phyloP scores from a whole-genome alignment of 1,140 invertebrate genomes.

The Hycleus cichorii region DNA sequence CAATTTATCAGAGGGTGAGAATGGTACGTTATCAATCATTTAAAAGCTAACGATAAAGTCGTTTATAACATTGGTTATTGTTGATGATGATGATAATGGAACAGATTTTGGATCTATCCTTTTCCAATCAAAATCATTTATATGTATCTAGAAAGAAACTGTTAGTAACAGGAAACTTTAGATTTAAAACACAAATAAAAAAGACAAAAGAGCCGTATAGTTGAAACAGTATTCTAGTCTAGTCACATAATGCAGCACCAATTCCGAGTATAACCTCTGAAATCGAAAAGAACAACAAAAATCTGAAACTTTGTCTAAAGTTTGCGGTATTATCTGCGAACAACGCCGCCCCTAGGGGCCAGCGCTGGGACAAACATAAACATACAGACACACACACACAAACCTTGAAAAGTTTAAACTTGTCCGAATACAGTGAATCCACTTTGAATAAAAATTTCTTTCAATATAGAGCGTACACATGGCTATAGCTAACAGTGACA shows the following conservation, averaged over 20 bases:
- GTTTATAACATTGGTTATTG: background rate
- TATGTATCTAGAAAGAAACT: background rate
- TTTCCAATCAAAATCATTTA: background rate
- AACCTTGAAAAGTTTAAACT: slow-evolving; percentile 3
- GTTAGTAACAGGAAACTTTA: background rate
- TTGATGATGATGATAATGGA: background rate
- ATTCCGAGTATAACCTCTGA: slow-evolving; percentile 18
- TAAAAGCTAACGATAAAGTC: background rate
- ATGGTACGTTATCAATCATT: background rate
- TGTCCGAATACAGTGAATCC: slow-evolving; percentile 8
- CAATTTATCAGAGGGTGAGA: slow-evolving; percentile 1
- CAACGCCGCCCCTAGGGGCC: slow-evolving; percentile 19
- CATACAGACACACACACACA: background rate
- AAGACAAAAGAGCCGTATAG: slow-evolving; percentile 8
- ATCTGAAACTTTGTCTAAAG: slow-evolving; percentile 21
- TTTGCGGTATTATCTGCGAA: slow-evolving; percentile 27
- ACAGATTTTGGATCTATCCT: background rate
- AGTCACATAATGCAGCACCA: slow-evolving; percentile 20
- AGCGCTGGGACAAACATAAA: slow-evolving; percentile 7
- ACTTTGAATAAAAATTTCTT: slow-evolving; percentile 8
- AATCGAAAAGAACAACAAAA: slow-evolving; percentile 30
- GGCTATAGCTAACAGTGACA: background rate
- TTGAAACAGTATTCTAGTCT: slow-evolving; percentile 15
- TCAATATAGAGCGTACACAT: slow-evolving; percentile 9
- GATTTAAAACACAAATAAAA: slow-evolving; percentile 22